Evolutionary conservation across 1,140 invertebrate species (phyloP).

Genomic region (Anoplolepis gracilipes): DNA sequence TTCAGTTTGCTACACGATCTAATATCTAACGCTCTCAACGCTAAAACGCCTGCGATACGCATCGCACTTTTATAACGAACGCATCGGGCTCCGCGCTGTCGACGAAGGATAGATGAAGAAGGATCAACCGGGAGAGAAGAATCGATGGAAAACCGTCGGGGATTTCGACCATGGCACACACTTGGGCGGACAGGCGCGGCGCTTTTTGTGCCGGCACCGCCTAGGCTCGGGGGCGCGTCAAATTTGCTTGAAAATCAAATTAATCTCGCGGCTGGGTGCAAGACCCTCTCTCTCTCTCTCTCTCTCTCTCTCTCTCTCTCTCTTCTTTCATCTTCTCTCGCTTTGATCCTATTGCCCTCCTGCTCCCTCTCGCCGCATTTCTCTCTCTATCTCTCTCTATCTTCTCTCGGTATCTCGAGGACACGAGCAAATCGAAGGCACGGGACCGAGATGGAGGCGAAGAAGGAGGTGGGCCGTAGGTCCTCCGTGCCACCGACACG

Average conservation of each 20-base stretch:
- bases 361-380: neutral
- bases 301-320: conserved; percentile 5
- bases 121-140: conserved; percentile 50
- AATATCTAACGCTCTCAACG: conserved; percentile 22
- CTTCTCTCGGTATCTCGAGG: conserved; percentile 63
- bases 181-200: conserved; percentile 69
- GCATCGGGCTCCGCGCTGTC: conserved; percentile 20
- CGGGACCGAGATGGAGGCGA: conserved; percentile 69
- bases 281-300: conserved; percentile 40
- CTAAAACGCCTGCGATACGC: conserved; percentile 43
- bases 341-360: neutral
- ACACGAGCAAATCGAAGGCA: conserved; percentile 81
- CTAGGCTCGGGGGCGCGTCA: conserved; percentile 79
- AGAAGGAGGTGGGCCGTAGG: conserved; percentile 72
- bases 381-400: conserved; percentile 34
- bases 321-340: neutral
- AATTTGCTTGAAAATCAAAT: conserved; percentile 84
- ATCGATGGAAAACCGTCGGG: conserved; percentile 51
- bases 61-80: conserved; percentile 41
- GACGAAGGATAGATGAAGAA: conserved; percentile 49
- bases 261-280: conserved; percentile 80
- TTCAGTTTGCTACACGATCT: conserved; percentile 23
- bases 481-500: conserved; percentile 75
- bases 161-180: conserved; percentile 66
- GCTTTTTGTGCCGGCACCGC: conserved; percentile 75